These are phyloP conservation scores for Drosophila sordidula DNA, from an alignment of 2,888 invertebrate genomes.

Conservation along the genomic window DNA sequence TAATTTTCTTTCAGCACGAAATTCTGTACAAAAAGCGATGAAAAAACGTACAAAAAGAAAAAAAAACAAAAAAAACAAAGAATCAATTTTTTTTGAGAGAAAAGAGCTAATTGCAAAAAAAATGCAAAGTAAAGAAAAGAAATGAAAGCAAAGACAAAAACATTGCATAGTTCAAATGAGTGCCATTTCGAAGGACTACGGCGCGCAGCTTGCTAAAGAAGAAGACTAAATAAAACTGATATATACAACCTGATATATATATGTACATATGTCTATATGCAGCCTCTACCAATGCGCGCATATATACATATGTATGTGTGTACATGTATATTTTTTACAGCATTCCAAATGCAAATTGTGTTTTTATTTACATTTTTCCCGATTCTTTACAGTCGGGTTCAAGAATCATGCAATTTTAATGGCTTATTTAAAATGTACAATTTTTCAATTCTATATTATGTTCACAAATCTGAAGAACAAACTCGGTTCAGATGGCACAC, in stretches of 20 bases:
- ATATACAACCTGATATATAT: constrained; percentile 50
- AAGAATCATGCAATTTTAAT: no score
- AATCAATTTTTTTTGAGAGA: constrained; percentile 32
- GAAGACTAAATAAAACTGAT: constrained; percentile 74
- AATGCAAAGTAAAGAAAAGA: constrained; percentile 5
- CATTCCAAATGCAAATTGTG: constrained; percentile 53
- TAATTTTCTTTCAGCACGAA: constrained; percentile 71
- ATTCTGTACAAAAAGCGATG: constrained; percentile 68
- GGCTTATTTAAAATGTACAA: no score
- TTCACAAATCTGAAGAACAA: no score
- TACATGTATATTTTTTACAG: constrained; percentile 72
- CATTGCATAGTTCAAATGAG: constrained; percentile 33
- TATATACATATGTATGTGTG: constrained; percentile 26
- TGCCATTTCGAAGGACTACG: constrained; percentile 45
- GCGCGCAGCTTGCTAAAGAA: constrained; percentile 60
- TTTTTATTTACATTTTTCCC: constrained; percentile 22
- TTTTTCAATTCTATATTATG: no score
- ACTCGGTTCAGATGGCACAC: no score
- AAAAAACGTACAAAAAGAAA: constrained; percentile 50
- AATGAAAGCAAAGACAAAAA: constrained; percentile 28
- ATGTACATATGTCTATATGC: neutral
- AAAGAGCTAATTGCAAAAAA: constrained; percentile 10
- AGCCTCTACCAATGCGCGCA: neutral
- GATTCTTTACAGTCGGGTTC: neutral
- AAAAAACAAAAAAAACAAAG: constrained; percentile 19